Conservation (phyloP, 2,888 invertebrate genomes). For the Drosophila villosipedis region DNA sequence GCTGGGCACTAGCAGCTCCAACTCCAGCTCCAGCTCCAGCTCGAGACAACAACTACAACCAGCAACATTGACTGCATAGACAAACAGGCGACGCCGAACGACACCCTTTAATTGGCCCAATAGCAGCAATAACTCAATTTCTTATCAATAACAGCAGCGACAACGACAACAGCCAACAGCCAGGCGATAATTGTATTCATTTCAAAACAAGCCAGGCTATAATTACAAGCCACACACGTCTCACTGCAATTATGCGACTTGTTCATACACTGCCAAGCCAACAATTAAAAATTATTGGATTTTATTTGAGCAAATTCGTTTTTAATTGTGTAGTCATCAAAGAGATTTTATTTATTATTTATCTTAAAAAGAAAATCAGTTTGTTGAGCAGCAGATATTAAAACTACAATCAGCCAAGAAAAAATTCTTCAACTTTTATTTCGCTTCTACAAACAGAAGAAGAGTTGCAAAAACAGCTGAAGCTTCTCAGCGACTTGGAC, state of each 20-base stretch:
- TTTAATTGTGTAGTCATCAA: background rate
- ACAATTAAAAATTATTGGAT: background rate
- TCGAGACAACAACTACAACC: background rate
- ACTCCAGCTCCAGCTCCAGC: background rate
- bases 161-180: conserved; percentile 10
- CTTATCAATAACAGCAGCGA: conserved; percentile 59
- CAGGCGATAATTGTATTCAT: conserved; percentile 57
- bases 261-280: background rate
- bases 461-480: background rate
- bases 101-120: conserved; percentile 76
- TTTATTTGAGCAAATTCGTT: background rate
- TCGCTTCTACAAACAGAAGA: background rate
- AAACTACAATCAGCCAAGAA: background rate
- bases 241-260: background rate
- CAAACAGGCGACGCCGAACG: conserved; percentile 30
- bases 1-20: conserved; percentile 18
- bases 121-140: conserved; percentile 77
- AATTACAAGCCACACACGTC: background rate
- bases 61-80: conserved; percentile 17
- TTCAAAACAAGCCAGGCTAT: conserved; percentile 10
- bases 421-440: background rate
- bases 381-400: background rate
- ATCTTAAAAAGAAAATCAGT: too few species aligned
- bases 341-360: background rate
- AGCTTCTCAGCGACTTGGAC: background rate